Base-by-base conservation (phyloP, 2,797 vertebrate species). In the Onychomys torridus region DNA sequence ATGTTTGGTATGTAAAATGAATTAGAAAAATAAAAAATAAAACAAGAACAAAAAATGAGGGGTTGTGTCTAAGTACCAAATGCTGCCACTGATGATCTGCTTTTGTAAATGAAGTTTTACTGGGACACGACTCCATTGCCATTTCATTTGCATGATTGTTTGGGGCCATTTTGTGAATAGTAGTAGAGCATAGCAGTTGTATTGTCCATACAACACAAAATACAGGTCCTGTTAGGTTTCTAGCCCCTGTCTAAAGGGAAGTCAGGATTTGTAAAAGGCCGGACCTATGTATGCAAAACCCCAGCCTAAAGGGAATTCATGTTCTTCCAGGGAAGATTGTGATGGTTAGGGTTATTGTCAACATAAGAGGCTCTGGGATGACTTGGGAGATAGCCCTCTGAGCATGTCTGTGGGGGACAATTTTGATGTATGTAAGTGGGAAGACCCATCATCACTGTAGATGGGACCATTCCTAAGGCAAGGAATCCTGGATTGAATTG, bases 21-120 rank as follows among this genome's bases (percentile, higher is more conserved):
- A 55, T 55, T n/a, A n/a, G n/a, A 16, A 55, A 55, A 55, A 52
- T 49, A 49, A 49, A 49, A 52, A 52, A 52, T 52, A 55, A 55
- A 55, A 55, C 52, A 55, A 52, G 49, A 52, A 55, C 13, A 55
- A 55, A 55, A 55, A 55, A 55, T 55, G 14, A 14, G 52, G 52
- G 29, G 2, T 43, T 81, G 32, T 94, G 32, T 77, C 32, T 55
- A 90, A 93, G 81, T 32, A 78, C 65, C 34, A n/a, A 55, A 61
- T 85, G n/a, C 37, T 67, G 61, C 3, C 34, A 65, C 21, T 8
- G 4, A 25, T 12, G 37, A 10, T 61, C 46, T 29, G 0, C 13
- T 83, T 88, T 77, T 77, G 19, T 69, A 65, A 87, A 87, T 67
- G 59, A 89, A 96, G 40, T 90, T 89, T 96, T 88, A 32, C 17